Evolutionary conservation across 2,888 invertebrate species (phyloP).

Genomic region (Pemphredon lugubris): DNA sequence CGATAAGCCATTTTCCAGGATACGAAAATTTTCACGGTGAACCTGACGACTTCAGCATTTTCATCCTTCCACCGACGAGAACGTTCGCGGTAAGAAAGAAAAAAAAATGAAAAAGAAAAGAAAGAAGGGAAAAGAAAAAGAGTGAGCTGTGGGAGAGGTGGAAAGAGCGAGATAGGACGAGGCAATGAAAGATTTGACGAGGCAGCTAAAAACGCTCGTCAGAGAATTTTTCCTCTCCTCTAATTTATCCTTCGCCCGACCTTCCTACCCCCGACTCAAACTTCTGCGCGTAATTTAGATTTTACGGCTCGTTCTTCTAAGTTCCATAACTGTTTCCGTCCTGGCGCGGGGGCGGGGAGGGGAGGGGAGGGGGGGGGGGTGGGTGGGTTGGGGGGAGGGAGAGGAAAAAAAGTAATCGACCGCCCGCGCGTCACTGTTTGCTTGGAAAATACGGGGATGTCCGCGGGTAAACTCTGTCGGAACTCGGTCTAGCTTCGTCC

Average conservation of each 20-base stretch:
- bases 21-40: conserved; percentile 57
- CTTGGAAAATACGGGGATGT: conserved; percentile 11
- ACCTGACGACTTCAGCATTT: conserved; percentile 59
- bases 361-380: too few species aligned
- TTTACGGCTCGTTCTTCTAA: conserved; percentile 41
- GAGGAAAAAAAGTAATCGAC: conserved; percentile 15
- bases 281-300: conserved; percentile 41
- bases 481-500: conserved; percentile 11
- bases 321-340: conserved; percentile 33
- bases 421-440: conserved; percentile 21
- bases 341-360: too few species aligned
- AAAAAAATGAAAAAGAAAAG: neutral
- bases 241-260: conserved; percentile 15
- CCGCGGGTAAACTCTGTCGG: conserved; percentile 8
- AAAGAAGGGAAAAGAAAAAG: neutral
- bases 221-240: conserved; percentile 25
- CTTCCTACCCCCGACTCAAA: neutral
- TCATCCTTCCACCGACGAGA: conserved; percentile 22
- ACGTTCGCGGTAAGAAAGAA: neutral
- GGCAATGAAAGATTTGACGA: conserved; percentile 48
- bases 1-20: conserved; percentile 62
- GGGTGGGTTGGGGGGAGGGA: too few species aligned
- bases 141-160: neutral
- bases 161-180: conserved; percentile 1
- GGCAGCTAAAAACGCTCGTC: conserved; percentile 38